These are phyloP conservation scores for Oenanthe melanoleuca DNA, from an alignment of 2,113 vertebrate genomes.

Conservation along the genomic window DNA sequence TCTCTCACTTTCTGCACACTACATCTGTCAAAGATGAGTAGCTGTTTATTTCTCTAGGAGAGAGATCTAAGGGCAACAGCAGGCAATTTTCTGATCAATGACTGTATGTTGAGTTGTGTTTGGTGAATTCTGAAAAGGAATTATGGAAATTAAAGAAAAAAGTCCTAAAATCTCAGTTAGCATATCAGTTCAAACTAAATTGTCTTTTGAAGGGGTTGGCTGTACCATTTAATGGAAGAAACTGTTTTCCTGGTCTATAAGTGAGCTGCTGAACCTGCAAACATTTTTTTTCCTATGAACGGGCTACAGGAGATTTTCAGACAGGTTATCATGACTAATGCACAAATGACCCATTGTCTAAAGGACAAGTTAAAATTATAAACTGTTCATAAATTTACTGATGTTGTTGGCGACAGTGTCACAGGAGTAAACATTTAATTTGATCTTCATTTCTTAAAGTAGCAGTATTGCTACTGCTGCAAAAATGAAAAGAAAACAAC, in stretches of 20 bases:
- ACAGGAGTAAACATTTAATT: constrained; percentile 70
- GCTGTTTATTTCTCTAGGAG: not conserved
- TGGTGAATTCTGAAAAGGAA: not conserved
- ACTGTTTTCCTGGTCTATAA: not conserved
- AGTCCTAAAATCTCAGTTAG: not conserved
- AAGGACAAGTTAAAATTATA: constrained; percentile 66
- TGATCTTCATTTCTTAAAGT: constrained; percentile 68
- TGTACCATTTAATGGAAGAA: not conserved
- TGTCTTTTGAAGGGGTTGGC: not conserved
- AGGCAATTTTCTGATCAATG: not conserved
- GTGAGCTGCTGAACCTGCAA: not conserved
- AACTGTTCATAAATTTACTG: constrained; percentile 69
- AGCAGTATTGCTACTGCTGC: not conserved
- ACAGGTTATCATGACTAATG: constrained; percentile 71
- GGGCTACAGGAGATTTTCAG: constrained; percentile 64
- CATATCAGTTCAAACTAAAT: not conserved
- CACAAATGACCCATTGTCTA: constrained; percentile 62
- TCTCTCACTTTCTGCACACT: not conserved
- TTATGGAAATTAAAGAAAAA: not conserved
- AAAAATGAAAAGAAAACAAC: not conserved
- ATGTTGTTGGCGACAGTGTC: constrained; percentile 12
- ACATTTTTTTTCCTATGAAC: constrained; percentile 53
- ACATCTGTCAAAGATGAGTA: not conserved
- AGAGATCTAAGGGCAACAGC: not conserved
- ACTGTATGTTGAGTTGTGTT: not conserved